Evolutionary conservation across 1,140 invertebrate genomes (phyloP).

Genomic region (Penaeus vannamei): DNA sequence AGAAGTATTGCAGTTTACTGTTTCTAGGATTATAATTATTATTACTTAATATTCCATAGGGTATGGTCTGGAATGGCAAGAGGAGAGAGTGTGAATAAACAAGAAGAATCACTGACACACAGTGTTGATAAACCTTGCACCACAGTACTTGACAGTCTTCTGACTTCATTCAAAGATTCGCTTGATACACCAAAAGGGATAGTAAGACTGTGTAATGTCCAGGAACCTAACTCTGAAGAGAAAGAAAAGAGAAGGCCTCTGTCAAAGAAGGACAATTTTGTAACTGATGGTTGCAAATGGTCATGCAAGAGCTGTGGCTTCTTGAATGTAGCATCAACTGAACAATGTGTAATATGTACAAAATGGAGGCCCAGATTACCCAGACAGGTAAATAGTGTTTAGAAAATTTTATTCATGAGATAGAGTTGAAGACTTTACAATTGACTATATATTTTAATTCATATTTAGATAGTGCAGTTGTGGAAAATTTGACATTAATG

Average conservation of each 20-base stretch:
- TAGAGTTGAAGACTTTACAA: not conserved
- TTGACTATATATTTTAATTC: no score
- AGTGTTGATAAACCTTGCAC: not conserved
- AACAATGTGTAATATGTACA: slow-evolving; percentile 58
- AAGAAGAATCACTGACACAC: slow-evolving; percentile 12
- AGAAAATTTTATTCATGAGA: not conserved
- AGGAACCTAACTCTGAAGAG: not conserved
- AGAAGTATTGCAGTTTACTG: not conserved
- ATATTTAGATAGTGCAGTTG: no score
- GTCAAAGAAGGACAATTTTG: slow-evolving; percentile 35
- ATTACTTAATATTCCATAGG: not conserved
- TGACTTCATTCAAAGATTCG: not conserved
- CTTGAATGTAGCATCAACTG: slow-evolving; percentile 51
- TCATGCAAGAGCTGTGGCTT: slow-evolving; percentile 46
- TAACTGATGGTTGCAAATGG: slow-evolving; percentile 49
- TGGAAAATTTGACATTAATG: no score
- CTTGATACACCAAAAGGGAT: not conserved
- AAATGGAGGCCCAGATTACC: slow-evolving; percentile 54
- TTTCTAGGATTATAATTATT: not conserved
- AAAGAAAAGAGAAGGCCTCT: not conserved
- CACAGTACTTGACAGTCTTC: not conserved
- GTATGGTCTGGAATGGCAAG: slow-evolving; percentile 32
- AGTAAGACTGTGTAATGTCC: not conserved
- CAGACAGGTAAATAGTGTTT: slow-evolving; percentile 25
- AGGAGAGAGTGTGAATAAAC: slow-evolving; percentile 13